These are phyloP conservation scores for Antechinus stuartii DNA, from an alignment of 2,113 vertebrate species.

Conservation along the genomic window DNA sequence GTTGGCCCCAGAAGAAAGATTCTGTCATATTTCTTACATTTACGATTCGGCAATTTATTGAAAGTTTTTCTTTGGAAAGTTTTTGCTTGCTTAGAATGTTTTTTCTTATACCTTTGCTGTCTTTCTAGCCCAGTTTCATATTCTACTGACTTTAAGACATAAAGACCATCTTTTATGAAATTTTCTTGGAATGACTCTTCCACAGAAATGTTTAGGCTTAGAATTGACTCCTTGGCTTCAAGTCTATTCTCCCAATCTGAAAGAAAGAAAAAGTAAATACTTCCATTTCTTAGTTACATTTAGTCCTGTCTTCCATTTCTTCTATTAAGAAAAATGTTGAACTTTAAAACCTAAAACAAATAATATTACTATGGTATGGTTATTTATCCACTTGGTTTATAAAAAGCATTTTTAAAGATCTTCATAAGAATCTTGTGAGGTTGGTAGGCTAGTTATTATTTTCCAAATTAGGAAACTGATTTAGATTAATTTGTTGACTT, in stretches of 20 bases:
- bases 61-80: constrained; percentile 65
- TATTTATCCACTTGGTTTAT: background rate
- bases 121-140: constrained; percentile 11
- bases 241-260: constrained; percentile 44
- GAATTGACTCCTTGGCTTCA: constrained; percentile 1
- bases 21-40: constrained; percentile 7
- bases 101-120: constrained; percentile 11
- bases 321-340: background rate
- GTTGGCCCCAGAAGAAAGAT: constrained; percentile 35
- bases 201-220: background rate
- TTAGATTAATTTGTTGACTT: background rate
- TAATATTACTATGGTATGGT: background rate
- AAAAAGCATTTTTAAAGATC: background rate
- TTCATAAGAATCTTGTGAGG: background rate
- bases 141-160: background rate
- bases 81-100: constrained; percentile 7
- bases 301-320: background rate
- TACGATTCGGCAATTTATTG: constrained; percentile 42
- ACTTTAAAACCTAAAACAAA: background rate
- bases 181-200: constrained; percentile 47
- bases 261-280: constrained; percentile 47
- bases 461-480: background rate
- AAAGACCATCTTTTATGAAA: constrained; percentile 37
- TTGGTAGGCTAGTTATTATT: background rate
- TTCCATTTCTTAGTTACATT: background rate